These are phyloP conservation scores for Euzophera pinguis DNA, from an alignment of 2,888 invertebrate genomes.

Conservation along the genomic window DNA sequence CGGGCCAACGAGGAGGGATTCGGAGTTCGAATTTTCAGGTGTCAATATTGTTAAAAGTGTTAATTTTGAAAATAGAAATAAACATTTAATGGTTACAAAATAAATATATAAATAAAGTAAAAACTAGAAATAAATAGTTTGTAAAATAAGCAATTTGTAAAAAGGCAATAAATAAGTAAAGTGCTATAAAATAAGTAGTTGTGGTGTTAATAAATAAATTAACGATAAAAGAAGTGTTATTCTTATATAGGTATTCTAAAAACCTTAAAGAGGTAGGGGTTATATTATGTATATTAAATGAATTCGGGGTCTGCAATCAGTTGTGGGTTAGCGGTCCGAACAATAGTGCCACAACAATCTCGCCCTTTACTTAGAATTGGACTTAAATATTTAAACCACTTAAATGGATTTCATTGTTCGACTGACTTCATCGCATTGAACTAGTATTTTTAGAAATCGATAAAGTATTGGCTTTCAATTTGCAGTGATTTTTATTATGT, in stretches of 20 bases:
- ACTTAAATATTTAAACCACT: slow-evolving; percentile 76
- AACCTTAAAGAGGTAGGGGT: slow-evolving; percentile 46
- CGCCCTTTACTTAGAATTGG: slow-evolving; percentile 75
- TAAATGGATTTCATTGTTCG: slow-evolving; percentile 76
- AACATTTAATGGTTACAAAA: too few species aligned
- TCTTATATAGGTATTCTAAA: slow-evolving; percentile 31
- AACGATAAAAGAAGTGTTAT: too few species aligned
- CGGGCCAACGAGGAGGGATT: too few species aligned
- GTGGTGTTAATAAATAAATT: too few species aligned
- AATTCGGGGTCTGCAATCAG: slow-evolving; percentile 70
- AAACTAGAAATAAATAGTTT: too few species aligned
- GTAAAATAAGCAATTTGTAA: too few species aligned
- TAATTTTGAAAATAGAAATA: too few species aligned
- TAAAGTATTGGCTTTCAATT: slow-evolving; percentile 26
- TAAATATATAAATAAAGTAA: too few species aligned
- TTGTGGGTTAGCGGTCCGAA: slow-evolving; percentile 63
- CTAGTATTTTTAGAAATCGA: slow-evolving; percentile 36
- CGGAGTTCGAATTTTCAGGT: too few species aligned
- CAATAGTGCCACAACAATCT: slow-evolving; percentile 75
- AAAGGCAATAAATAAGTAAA: not conserved
- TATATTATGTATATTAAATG: slow-evolving; percentile 68
- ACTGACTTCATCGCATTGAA: slow-evolving; percentile 46
- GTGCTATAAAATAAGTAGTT: slow-evolving; percentile 8
- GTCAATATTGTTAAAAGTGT: too few species aligned
- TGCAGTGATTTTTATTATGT: slow-evolving; percentile 41